Evolutionary conservation across 2,797 vertebrate genomes (phyloP).

Genomic region (Gallirallus australis): DNA sequence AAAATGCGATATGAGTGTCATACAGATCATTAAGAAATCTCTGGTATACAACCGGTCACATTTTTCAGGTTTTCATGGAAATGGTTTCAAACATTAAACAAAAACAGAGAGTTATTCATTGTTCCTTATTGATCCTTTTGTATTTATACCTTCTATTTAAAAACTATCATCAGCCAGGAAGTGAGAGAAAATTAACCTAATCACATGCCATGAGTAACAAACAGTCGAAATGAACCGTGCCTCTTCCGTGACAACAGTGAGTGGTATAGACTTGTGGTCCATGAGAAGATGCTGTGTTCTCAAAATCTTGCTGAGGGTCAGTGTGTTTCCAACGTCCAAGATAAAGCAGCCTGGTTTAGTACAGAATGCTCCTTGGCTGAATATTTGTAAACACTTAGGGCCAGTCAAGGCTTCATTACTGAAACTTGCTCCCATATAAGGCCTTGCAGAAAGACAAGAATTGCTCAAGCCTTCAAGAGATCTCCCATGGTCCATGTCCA

Average conservation of each 20-base stretch:
- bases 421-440: neutral
- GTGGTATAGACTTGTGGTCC: neutral
- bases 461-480: neutral
- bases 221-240: neutral
- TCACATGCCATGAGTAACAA: neutral
- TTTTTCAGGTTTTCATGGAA: neutral
- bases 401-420: neutral
- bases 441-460: neutral
- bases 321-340: neutral
- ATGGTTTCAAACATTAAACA: neutral
- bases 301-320: neutral
- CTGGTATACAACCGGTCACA: neutral
- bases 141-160: neutral
- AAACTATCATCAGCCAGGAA: neutral
- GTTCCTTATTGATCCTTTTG: neutral
- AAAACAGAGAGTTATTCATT: neutral
- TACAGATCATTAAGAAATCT: neutral
- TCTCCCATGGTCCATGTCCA: neutral
- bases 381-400: neutral
- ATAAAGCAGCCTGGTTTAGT: neutral
- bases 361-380: neutral
- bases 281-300: neutral
- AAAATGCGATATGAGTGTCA: neutral
- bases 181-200: neutral
- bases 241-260: neutral